Evolutionary conservation across 2,113 vertebrate genomes (phyloP).

Genomic region (Ranitomeya variabilis): DNA sequence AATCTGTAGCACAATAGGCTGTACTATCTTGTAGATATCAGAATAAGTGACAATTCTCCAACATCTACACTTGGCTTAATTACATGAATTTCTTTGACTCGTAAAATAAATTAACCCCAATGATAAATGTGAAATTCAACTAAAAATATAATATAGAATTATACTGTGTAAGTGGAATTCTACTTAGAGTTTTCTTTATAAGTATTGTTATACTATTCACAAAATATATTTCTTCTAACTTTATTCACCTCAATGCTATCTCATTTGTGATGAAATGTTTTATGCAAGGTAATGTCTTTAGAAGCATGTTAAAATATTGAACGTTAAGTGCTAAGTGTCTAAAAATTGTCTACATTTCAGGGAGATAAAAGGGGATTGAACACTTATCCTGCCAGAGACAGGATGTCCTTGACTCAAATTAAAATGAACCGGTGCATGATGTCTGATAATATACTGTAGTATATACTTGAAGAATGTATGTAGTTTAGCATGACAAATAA

Average conservation of each 20-base stretch:
- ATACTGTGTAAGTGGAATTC: neutral
- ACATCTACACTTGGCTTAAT: too few species aligned
- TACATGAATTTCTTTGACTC: too few species aligned
- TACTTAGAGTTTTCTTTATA: neutral
- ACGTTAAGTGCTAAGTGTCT: neutral
- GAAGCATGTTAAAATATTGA: conserved; percentile 29
- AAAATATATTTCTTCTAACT: neutral
- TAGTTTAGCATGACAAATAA: too few species aligned
- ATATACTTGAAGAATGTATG: neutral
- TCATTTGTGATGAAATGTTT: neutral
- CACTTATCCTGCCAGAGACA: neutral
- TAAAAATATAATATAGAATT: too few species aligned
- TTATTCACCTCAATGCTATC: neutral
- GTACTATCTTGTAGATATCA: too few species aligned
- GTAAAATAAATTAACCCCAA: too few species aligned
- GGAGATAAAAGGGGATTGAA: neutral
- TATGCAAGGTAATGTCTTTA: conserved; percentile 14
- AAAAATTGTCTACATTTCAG: neutral
- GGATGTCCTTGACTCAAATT: neutral
- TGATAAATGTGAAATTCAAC: too few species aligned
- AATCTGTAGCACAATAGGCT: too few species aligned
- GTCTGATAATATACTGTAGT: neutral
- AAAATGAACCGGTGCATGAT: neutral
- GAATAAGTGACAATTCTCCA: too few species aligned
- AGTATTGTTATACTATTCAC: neutral